phyloP scores from a whole-genome alignment of 2,113 vertebrate species.

The Plestiodon gilberti region DNA sequence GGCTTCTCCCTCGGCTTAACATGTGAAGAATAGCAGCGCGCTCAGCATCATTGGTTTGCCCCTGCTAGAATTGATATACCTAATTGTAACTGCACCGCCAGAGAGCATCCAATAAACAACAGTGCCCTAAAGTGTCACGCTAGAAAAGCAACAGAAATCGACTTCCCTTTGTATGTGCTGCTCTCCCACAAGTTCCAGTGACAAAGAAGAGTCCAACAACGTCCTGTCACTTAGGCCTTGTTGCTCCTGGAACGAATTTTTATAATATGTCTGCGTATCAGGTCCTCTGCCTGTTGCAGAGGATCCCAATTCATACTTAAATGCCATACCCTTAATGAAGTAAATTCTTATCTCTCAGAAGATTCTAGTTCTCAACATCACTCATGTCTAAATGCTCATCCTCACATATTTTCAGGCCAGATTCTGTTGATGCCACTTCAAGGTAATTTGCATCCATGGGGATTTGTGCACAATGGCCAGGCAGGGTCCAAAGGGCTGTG shows the following conservation, averaged over 20 bases:
- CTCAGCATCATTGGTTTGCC: slow-evolving; percentile 3
- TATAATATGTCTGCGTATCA: background rate
- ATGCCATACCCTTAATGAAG: background rate
- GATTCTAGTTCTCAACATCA: background rate
- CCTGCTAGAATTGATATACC: background rate
- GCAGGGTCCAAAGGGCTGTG: too few species aligned
- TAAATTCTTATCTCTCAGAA: background rate
- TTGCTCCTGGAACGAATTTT: background rate
- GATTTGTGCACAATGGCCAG: too few species aligned
- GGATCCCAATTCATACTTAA: background rate
- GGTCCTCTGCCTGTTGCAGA: background rate
- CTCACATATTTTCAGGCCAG: too few species aligned
- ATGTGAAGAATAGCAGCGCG: background rate
- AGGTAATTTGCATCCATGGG: too few species aligned
- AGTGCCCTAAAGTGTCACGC: slow-evolving; percentile 15
- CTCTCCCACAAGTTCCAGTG: background rate
- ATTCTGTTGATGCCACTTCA: too few species aligned
- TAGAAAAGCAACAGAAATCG: background rate
- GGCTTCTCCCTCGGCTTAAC: background rate
- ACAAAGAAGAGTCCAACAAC: background rate
- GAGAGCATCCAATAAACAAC: slow-evolving; percentile 2
- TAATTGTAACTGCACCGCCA: background rate
- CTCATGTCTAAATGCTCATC: too few species aligned
- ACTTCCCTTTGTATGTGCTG: background rate
- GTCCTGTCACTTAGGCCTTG: background rate